phyloP scores from a whole-genome alignment of 2,888 invertebrate genomes.

The Nomada lathburiana region DNA sequence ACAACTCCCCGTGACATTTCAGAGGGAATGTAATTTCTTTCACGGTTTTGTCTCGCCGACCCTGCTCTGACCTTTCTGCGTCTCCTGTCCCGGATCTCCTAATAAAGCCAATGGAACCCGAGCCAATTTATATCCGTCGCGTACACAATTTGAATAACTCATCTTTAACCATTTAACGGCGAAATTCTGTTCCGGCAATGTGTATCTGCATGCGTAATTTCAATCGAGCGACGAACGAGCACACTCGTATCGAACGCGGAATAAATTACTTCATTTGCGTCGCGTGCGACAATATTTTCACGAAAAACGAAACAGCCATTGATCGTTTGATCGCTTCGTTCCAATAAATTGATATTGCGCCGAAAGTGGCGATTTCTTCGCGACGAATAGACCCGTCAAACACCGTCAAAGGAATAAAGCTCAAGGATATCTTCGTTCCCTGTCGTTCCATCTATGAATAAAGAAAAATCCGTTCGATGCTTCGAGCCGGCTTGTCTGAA shows the following conservation, averaged over 20 bases:
- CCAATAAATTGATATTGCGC: too few species aligned
- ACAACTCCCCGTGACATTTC: not conserved
- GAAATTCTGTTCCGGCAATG: not conserved
- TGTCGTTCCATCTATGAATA: too few species aligned
- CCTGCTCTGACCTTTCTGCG: not conserved
- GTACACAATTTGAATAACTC: not conserved
- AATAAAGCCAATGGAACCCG: too few species aligned
- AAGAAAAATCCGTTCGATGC: too few species aligned
- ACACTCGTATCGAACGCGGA: not conserved
- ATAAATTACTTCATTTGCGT: not conserved
- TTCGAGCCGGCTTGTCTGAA: not conserved
- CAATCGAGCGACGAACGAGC: not conserved
- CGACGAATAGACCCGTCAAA: not conserved
- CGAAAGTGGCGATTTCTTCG: not conserved
- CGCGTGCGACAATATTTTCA: too few species aligned
- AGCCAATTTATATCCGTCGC: not conserved
- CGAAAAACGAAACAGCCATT: too few species aligned
- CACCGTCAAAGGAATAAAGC: not conserved
- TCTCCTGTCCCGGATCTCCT: not conserved
- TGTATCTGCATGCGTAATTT: not conserved
- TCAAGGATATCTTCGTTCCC: too few species aligned
- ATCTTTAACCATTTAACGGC: too few species aligned
- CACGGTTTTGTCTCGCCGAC: constrained; percentile 3
- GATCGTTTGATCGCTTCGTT: too few species aligned
- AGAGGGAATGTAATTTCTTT: constrained; percentile 27